Conservation (phyloP, 1,140 invertebrate species). For the Drosophila virilis region DNA sequence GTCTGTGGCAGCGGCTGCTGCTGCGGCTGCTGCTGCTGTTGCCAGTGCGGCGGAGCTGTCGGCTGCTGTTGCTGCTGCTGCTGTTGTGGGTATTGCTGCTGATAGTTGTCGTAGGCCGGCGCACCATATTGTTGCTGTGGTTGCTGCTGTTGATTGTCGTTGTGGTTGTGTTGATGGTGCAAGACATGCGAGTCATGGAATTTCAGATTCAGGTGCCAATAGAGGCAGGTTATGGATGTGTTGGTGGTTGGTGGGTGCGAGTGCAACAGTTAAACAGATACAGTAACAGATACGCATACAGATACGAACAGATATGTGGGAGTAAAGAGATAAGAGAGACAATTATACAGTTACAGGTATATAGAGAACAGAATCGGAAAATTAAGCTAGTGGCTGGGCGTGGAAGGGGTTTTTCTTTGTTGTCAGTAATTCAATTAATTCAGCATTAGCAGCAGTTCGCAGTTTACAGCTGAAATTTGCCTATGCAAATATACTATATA, state of each 20-base stretch:
- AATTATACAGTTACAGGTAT: constrained; percentile 46
- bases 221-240: constrained; percentile 70
- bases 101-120: constrained; percentile 64
- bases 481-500: no score
- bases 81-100: constrained; percentile 56
- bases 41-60: constrained; percentile 40
- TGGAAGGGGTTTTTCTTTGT: not conserved
- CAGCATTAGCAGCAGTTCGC: constrained; percentile 40
- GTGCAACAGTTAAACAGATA: constrained; percentile 58
- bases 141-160: constrained; percentile 81
- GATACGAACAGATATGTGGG: constrained; percentile 30
- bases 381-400: constrained; percentile 1
- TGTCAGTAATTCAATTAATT: constrained; percentile 6
- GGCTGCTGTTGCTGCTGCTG: constrained; percentile 58
- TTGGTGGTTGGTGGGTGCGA: constrained; percentile 54
- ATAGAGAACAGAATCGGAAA: constrained; percentile 20
- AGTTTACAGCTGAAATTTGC: constrained; percentile 77
- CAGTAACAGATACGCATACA: constrained; percentile 38
- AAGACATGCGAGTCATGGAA: constrained; percentile 43
- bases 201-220: constrained; percentile 62
- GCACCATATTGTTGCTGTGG: constrained; percentile 77
- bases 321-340: constrained; percentile 42
- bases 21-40: constrained; percentile 35
- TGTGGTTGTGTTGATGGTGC: constrained; percentile 63
- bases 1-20: constrained; percentile 53